phyloP scores from a whole-genome alignment of 2,888 invertebrate genomes.

The Stramonita haemastoma region DNA sequence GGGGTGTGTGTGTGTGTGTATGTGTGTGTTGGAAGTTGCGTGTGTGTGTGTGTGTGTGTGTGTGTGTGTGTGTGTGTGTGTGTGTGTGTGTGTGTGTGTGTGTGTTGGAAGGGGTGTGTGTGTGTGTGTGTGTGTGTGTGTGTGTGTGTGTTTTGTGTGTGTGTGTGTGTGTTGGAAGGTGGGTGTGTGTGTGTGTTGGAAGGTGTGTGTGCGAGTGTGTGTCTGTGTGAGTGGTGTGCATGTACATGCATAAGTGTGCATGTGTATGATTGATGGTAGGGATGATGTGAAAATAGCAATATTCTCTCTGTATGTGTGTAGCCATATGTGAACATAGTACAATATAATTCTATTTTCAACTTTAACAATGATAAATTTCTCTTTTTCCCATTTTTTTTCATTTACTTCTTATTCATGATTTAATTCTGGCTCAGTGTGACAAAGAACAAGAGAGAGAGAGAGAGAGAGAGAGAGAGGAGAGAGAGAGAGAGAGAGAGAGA shows the following conservation, averaged over 20 bases:
- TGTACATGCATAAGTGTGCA: not conserved
- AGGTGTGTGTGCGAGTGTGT: too few species aligned
- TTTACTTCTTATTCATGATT: not conserved
- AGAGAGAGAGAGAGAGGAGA: not conserved
- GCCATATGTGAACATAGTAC: too few species aligned
- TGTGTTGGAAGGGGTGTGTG: conserved; percentile 27
- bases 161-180: not conserved
- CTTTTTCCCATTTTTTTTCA: not conserved
- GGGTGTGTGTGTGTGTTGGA: too few species aligned
- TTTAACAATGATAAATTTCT: not conserved
- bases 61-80: not conserved
- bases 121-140: not conserved
- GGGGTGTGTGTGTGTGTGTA: too few species aligned
- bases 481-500: not conserved
- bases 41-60: not conserved
- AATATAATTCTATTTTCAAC: not conserved
- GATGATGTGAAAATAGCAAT: too few species aligned
- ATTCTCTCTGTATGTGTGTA: too few species aligned
- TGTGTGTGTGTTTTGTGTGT: not conserved
- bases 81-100: conserved; percentile 18
- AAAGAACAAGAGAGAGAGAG: not conserved
- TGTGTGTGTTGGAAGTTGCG: too few species aligned
- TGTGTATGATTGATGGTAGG: not conserved
- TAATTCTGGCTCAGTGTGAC: not conserved
- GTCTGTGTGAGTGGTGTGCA: too few species aligned